Evolutionary conservation across 2,113 vertebrate species (phyloP), one percentile per base, ranked within the genome.

Genomic region (Taxidea taxus): DNA sequence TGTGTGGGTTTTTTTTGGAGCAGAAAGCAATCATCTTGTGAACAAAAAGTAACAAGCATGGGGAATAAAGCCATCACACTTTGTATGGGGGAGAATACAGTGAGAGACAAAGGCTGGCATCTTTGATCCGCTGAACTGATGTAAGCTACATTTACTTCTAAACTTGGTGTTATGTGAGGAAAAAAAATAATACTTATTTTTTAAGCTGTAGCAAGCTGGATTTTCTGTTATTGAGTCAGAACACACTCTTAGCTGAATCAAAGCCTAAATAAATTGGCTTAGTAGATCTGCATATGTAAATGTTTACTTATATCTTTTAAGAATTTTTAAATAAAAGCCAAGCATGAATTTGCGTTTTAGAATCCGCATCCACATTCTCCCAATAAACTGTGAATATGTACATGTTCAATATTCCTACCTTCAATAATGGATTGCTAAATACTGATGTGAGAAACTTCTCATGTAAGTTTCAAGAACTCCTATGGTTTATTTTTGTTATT

Each of bases 221-320:
- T 54, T 92, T 94, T 87, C 58, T 91, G 18, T 82, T 66, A 34
- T 91, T 70, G 39, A 60, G 77, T 94, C 49, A 94, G 34, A 77
- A 42, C 7, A 75, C 58, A 87, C 27, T 77, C 58, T n/a, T 29
- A 77, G 37, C 58, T 87, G 49, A 91, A 88, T 7, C 3, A 56
- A 58, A 77, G 13, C 7, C 68, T 66, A 44, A 77, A 60, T n/a
- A 68, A 87, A 87, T 44, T 70, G 68, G n/a, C 27, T 70, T 78
- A 77, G 82, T 39, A 84, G 49, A 31, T 31, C 56, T 88, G 77
- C 42, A 62, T 88, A 62, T 31, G 29, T 77, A 96, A 92, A 84
- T 88, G 25, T 60, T 87, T 83, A 87, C 62, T 81, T 92, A 68
- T 60, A 49, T 29, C 13, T 72, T 58, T 47, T 54, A 74, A 58